phyloP scores from a whole-genome alignment of 2,888 invertebrate species.

The Junonia oenone region DNA sequence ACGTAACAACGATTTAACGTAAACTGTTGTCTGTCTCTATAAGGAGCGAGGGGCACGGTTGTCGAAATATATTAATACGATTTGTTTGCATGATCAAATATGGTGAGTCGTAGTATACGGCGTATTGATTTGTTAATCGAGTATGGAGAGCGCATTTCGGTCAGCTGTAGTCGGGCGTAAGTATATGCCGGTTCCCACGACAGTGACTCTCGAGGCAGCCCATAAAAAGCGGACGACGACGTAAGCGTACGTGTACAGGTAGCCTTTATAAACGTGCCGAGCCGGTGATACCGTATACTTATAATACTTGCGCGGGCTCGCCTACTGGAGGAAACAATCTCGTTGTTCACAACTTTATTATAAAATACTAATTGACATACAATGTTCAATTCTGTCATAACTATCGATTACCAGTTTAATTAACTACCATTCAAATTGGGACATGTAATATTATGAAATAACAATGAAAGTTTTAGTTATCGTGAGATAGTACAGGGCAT shows the following conservation, averaged over 20 bases:
- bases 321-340: slow-evolving; percentile 38
- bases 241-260: slow-evolving; percentile 72
- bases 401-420: slow-evolving; percentile 3
- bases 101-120: slow-evolving; percentile 54
- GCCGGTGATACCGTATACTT: slow-evolving; percentile 53
- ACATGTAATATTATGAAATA: neutral
- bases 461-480: slow-evolving; percentile 20
- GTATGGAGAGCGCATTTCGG: slow-evolving; percentile 78
- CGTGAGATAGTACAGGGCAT: slow-evolving; percentile 42
- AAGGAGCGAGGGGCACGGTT: slow-evolving; percentile 47
- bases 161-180: slow-evolving; percentile 71
- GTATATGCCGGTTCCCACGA: slow-evolving; percentile 78
- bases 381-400: slow-evolving; percentile 4
- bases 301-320: slow-evolving; percentile 36
- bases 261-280: slow-evolving; percentile 62
- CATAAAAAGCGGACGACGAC: slow-evolving; percentile 71
- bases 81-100: slow-evolving; percentile 57
- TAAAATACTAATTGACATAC: slow-evolving; percentile 33
- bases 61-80: slow-evolving; percentile 51
- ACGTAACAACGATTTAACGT: slow-evolving; percentile 35
- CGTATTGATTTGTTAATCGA: slow-evolving; percentile 76
- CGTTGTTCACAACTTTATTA: slow-evolving; percentile 36
- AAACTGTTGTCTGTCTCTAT: slow-evolving; percentile 34
- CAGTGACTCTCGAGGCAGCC: slow-evolving; percentile 68
- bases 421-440: slow-evolving; percentile 6